Evolutionary conservation across 2,113 vertebrate genomes (phyloP).

Genomic region (Ictalurus punctatus): DNA sequence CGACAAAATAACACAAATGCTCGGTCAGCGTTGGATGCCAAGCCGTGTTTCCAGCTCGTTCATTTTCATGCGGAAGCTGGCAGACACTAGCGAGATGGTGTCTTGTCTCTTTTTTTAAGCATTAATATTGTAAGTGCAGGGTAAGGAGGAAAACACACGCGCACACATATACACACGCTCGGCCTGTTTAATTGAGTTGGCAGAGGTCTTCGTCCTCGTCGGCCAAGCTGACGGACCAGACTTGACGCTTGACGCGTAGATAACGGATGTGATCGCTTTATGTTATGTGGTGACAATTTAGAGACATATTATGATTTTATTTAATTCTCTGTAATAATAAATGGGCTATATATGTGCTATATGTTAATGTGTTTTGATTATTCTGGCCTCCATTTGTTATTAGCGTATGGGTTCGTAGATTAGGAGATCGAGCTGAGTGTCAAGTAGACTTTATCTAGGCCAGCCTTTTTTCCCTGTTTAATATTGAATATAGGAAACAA

Average conservation of each 20-base stretch:
- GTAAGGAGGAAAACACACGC: conserved; percentile 42
- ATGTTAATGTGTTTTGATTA: too few relatives aligned
- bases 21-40: conserved; percentile 54
- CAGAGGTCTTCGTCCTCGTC: conserved; percentile 41
- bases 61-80: conserved; percentile 59
- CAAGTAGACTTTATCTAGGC: background rate
- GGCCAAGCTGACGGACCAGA: conserved; percentile 54
- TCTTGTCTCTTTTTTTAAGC: conserved; percentile 57
- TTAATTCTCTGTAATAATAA: background rate
- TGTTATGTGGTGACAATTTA: conserved; percentile 13
- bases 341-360: too few relatives aligned
- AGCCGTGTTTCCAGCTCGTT: conserved; percentile 48
- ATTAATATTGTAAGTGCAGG: conserved; percentile 62
- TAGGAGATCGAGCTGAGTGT: background rate
- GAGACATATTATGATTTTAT: background rate
- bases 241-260: conserved; percentile 22
- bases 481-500: background rate
- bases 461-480: background rate
- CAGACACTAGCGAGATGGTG: conserved; percentile 52
- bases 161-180: conserved; percentile 14
- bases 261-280: conserved; percentile 23
- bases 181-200: conserved; percentile 64
- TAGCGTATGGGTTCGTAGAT: background rate
- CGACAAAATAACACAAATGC: conserved; percentile 55
- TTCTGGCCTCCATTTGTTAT: too few relatives aligned